Base-by-base conservation (phyloP, 2,113 vertebrate genomes). In the Furnarius figulus region DNA sequence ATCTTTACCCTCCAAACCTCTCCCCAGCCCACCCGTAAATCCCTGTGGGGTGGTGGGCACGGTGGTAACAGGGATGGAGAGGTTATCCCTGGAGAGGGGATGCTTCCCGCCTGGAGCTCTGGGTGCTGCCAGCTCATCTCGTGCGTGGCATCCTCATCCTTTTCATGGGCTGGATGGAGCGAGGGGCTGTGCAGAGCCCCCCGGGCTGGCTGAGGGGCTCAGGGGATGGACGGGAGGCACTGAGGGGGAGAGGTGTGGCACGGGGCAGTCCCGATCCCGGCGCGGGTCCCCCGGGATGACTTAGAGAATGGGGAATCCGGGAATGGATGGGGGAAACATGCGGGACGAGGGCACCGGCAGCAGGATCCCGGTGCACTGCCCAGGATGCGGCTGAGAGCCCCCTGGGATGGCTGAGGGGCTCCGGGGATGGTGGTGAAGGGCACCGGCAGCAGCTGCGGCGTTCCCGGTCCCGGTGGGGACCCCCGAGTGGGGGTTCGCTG, bases 41-140 rank as follows among this genome's bases (percentile, higher is more conserved):
- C 67, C 5, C 5, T 2, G 0, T 0, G 67, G 52, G 55, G 35
- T 2, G 24, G 35, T 44, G 65, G 37, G 39, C 8, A 72, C 22
- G 3, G 0, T 3, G 68, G 56, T 14, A 15, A 35, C 2, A 1
- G 30, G 59, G 33, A 17, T 22, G 67, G 65, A 52, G 46, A 22
- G 65, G 20, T 12, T 3, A 16, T 35, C 14, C 49, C 59, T n/a
- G n/a, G n/a, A n/a, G 52, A 27, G 55, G 33, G 56, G 16, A 40
- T 8, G 4, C 7, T 1, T 18, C 83, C 61, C 12, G 31, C 40
- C 66, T 2, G 52, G 17, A 72, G 62, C 40, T 3, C 10, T 2
- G 76, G 42, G 21, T 7, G 33, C 33, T 37, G 40, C 35, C 44
- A 5, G 31, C 14, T 9, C 19, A 8, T 16, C 37, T 35, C 15